phyloP scores from a whole-genome alignment of 2,113 vertebrate species.

The Pholis gunnellus region DNA sequence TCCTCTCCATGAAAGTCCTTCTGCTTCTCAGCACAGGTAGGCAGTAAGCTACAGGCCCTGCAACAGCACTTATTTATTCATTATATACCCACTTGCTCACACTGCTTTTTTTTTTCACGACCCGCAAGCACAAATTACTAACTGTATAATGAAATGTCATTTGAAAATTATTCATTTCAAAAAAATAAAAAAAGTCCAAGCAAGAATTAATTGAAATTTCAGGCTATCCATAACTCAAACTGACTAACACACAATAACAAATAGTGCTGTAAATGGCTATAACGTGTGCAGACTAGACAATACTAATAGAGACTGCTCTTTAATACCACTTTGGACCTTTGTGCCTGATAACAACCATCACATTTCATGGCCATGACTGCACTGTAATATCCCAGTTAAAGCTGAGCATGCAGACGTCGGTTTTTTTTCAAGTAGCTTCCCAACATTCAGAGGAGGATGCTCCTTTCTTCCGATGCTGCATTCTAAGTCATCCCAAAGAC shows the following conservation, averaged over 20 bases:
- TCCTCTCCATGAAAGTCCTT: conserved; percentile 97
- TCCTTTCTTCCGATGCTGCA: background rate
- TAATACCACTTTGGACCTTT: background rate
- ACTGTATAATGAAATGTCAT: conserved; percentile 5
- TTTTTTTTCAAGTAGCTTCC: background rate
- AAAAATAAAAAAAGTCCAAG: background rate
- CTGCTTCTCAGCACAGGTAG: conserved; percentile 97
- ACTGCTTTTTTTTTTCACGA: background rate
- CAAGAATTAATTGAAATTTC: background rate
- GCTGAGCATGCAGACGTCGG: background rate
- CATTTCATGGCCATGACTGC: conserved; percentile 11
- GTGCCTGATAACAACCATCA: background rate
- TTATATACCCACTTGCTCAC: background rate
- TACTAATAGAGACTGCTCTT: background rate
- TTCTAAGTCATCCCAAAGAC: background rate
- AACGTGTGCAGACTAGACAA: background rate
- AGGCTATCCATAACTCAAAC: background rate
- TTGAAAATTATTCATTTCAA: conserved; percentile 6
- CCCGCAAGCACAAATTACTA: background rate
- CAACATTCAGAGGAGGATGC: background rate
- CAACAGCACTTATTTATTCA: conserved; percentile 16
- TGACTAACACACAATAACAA: background rate
- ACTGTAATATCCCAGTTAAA: background rate
- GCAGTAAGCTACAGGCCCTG: conserved; percentile 16
- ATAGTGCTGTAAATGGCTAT: background rate